Evolutionary conservation across 30 jellyfish, hydroid and myxozoan genomes (phyloP), one percentile per base, ranked within the genome.

Genomic region (Rhopilema esculentum): DNA sequence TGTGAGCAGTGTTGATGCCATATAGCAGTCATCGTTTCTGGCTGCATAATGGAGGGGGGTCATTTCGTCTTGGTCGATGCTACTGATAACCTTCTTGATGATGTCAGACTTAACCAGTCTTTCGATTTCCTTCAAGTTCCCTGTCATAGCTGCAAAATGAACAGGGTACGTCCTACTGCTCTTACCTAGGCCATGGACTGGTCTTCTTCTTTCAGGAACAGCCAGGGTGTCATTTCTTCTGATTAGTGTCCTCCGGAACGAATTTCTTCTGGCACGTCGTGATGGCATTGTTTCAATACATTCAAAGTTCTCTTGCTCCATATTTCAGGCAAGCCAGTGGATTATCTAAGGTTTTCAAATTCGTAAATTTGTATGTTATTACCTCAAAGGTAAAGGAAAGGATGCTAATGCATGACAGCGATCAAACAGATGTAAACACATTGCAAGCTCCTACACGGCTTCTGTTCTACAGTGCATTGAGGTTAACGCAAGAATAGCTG

Each of bases 1-100:
- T 15, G n/a, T 65, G 2, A 71, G 66, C 26, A 71, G 28, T 1
- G 49, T 19, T 28, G 49, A 30, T 25, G 66, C 82, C 27, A 71
- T 18, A 0, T 71, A 63, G 24, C 27, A 27, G 82, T 30, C 27
- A 8, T 62, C 82, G 19, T 27, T 16, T 19, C 49, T 71, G 24
- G 82, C 65, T 4, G 82, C 82, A 19, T 71, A 71, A 71, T 71
- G 82, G 30, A 71, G 49, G 1, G 66, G 26, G 7, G 82, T 71
- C 82, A 71, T 71, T 7, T 62, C 82, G 19, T 71, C 17, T 1
- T 20, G 0, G 49, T 71, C 82, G 27, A 71, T 62, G 18, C 27
- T 71, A 40, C 57, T 40, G 57, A 40, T 40, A 6, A 12, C 12
- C 12, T 40, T 40, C 57, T 12, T 40, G 57, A 12, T 12, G 12